A percentile compares a stretch with the other conserved stretches of the same genome.
phyloP scores from a whole-genome alignment of 2,888 invertebrate species.

The Latheticus oryzae region DNA sequence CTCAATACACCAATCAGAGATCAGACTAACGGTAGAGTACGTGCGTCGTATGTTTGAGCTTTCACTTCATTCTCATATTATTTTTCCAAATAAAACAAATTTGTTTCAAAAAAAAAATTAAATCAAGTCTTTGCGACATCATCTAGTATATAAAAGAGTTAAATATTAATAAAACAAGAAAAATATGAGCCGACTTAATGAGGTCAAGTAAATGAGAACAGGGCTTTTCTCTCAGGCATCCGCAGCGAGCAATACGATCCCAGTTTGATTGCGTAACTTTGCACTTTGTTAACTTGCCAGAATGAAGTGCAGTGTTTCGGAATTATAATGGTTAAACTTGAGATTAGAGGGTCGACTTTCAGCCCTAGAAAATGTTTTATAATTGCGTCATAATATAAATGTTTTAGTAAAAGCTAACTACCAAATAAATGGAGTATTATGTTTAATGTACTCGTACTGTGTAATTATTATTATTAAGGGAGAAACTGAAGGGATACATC shows the following conservation, averaged over 20 bases:
- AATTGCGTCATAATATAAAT: constrained; percentile 53
- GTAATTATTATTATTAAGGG: constrained; percentile 30
- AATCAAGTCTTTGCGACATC: constrained; percentile 13
- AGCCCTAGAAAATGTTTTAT: constrained; percentile 56
- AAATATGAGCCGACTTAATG: constrained; percentile 47
- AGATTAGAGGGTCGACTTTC: constrained; percentile 58
- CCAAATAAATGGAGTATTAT: constrained; percentile 55
- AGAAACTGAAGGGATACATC: background rate
- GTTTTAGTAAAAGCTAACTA: constrained; percentile 51
- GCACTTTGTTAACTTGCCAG: constrained; percentile 62
- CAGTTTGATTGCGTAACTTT: constrained; percentile 63
- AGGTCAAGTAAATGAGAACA: constrained; percentile 52
- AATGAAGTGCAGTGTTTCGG: constrained; percentile 63
- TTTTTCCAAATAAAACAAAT: no score
- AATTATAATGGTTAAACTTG: constrained; percentile 64
- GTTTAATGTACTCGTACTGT: constrained; percentile 48
- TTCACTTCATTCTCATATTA: constrained; percentile 25
- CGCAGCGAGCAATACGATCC: constrained; percentile 49
- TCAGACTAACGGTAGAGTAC: constrained; percentile 47
- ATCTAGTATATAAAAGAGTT: constrained; percentile 26
- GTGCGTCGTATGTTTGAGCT: constrained; percentile 47
- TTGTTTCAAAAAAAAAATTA: no score
- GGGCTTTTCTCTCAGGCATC: constrained; percentile 52
- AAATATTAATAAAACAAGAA: constrained; percentile 40
- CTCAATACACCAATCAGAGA: constrained; percentile 57